These are phyloP conservation scores for Seriola quinqueradiata DNA, from an alignment of 2,113 vertebrate species.

Conservation along the genomic window DNA sequence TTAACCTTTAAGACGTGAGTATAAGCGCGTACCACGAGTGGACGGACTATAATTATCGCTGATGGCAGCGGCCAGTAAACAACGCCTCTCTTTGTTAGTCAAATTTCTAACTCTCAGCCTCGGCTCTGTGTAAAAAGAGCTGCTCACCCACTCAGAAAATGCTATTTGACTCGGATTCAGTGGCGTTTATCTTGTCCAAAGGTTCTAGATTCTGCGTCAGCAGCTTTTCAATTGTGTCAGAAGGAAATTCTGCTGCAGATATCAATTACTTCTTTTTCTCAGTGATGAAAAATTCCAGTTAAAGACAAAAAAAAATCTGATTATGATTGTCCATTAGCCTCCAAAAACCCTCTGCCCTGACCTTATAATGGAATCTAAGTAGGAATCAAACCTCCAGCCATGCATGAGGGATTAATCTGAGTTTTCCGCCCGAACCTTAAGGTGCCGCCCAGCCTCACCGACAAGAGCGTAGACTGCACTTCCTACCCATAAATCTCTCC, in stretches of 20 bases:
- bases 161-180: background rate
- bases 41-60: background rate
- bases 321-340: slow-evolving; percentile 39
- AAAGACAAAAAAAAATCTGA: slow-evolving; percentile 21
- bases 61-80: background rate
- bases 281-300: slow-evolving; percentile 26
- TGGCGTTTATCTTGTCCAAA: background rate
- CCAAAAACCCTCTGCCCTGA: slow-evolving; percentile 29
- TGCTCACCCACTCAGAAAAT: background rate
- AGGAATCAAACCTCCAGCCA: slow-evolving; percentile 55
- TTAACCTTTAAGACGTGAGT: slow-evolving; percentile 1
- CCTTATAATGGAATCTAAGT: slow-evolving; percentile 53
- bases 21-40: background rate
- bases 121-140: background rate
- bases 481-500: slow-evolving; percentile 43
- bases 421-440: slow-evolving; percentile 7
- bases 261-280: slow-evolving; percentile 1
- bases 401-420: slow-evolving; percentile 42
- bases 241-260: background rate
- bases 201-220: background rate
- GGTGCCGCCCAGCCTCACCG: slow-evolving; percentile 27
- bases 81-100: background rate
- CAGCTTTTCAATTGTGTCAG: background rate
- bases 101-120: background rate
- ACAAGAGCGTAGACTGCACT: slow-evolving; percentile 5